A percentile compares a stretch with the other conserved stretches of the same genome.
Conservation (phyloP, 2,797 vertebrate genomes). For the Microctenopoma steveboyesi region DNA sequence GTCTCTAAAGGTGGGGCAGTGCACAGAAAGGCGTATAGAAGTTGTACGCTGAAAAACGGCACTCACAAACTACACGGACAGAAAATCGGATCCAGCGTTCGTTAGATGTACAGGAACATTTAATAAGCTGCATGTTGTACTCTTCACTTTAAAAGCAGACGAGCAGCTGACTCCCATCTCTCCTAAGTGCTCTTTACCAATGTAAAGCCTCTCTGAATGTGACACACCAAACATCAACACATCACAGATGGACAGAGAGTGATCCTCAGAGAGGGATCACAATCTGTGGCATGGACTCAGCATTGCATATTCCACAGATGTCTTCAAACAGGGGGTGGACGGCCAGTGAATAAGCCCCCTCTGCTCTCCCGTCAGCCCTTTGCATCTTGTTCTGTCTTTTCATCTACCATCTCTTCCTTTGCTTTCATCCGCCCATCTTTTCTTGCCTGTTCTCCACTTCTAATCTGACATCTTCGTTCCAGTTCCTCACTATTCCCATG, state of each 20-base stretch:
- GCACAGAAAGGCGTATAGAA: neutral
- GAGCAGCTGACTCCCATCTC: slow-evolving; percentile 31
- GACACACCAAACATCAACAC: slow-evolving; percentile 60
- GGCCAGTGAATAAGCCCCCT: slow-evolving; percentile 53
- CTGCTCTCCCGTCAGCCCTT: slow-evolving; percentile 37
- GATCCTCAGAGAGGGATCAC: slow-evolving; percentile 42
- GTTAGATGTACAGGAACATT: neutral
- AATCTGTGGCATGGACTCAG: slow-evolving; percentile 44
- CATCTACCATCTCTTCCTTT: slow-evolving; percentile 31
- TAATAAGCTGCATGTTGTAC: neutral
- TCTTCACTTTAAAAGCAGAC: slow-evolving; percentile 16
- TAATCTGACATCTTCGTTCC: slow-evolving; percentile 35
- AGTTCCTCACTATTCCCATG: neutral
- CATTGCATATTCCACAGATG: slow-evolving; percentile 38
- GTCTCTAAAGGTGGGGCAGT: neutral
- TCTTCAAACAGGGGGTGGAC: slow-evolving; percentile 51
- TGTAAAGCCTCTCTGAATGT: slow-evolving; percentile 20
- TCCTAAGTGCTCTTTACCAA: slow-evolving; percentile 19
- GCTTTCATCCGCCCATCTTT: slow-evolving; percentile 49
- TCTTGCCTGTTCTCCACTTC: slow-evolving; percentile 4
- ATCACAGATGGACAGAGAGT: slow-evolving; percentile 61
- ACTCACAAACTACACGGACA: neutral
- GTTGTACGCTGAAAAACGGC: neutral
- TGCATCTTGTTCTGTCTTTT: slow-evolving; percentile 22
- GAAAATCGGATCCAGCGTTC: neutral